Evolutionary conservation across 2,113 vertebrate species (phyloP), one percentile per base, ranked within the genome.

Genomic region (Patagioenas fasciata): DNA sequence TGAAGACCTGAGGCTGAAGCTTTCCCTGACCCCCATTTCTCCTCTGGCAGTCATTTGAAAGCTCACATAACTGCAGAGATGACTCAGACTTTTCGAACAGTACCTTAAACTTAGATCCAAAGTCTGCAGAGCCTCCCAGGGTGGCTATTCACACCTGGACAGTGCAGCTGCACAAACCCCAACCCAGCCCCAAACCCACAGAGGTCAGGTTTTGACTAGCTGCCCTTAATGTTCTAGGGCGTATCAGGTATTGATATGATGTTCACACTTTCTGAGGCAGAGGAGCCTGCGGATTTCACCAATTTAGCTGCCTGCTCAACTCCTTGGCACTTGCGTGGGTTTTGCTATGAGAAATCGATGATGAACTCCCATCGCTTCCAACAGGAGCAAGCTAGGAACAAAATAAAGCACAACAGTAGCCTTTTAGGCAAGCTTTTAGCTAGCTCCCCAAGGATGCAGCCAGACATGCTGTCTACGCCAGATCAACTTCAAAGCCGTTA

Each of bases 401-500:
- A 92, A 95, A 94, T 17, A 69, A 92, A 92, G 21, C 85, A 77
- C 77, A 81, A 51, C 65, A 72, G 73, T 3, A 87, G 90, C 61
- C 74, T 93, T 94, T 91, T 13, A 81, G 87, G 85, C 44, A 79
- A 95, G 72, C 65, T 92, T 61, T 72, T 82, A 93, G 89, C 10
- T 70, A 89, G 91, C 40, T 92, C 90, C 91, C 92, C 1, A 8
- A 89, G 88, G 95, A 89, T 36, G 11, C 80, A 91, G 80, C 61
- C 91, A 93, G 90, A 96, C 86, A 54, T 2, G n/a, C 61, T 70
- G 83, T 75, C 90, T 92, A 32, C 5, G 2, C 73, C 83, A 82
- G 77, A 81, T 72, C 80, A 91, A 62, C 95, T 91, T 92, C 95
- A 91, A 87, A 97, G 92, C 80, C 8, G 50, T 31, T 7, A 84